These are phyloP conservation scores for Netelia virgata DNA, from an alignment of 2,888 invertebrate species.

Conservation along the genomic window DNA sequence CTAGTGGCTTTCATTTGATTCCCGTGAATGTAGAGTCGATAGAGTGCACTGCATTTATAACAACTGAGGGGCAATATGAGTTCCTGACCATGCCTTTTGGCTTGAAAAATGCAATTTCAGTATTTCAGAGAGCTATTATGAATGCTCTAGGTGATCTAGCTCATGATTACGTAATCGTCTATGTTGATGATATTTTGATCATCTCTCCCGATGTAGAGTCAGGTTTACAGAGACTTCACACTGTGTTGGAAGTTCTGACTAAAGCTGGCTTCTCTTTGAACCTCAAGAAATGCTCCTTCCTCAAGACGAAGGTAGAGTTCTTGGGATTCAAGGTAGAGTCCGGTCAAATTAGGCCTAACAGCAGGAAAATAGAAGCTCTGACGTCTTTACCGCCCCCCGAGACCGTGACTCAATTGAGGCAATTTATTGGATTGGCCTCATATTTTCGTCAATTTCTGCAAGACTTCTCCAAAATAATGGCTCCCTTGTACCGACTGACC, in stretches of 20 bases:
- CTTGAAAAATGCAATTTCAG: slow-evolving; percentile 71
- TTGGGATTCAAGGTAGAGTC: slow-evolving; percentile 48
- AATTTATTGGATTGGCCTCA: slow-evolving; percentile 70
- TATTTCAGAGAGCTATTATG: slow-evolving; percentile 69
- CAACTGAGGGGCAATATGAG: slow-evolving; percentile 80
- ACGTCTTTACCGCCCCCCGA: slow-evolving; percentile 45
- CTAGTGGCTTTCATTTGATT: slow-evolving; percentile 79
- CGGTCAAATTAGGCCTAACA: slow-evolving; percentile 55
- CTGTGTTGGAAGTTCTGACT: slow-evolving; percentile 59
- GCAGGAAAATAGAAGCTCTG: slow-evolving; percentile 54
- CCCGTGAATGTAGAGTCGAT: slow-evolving; percentile 74
- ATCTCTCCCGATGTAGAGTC: slow-evolving; percentile 53
- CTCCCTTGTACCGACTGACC: slow-evolving; percentile 64
- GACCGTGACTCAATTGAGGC: slow-evolving; percentile 67
- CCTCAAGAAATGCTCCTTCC: slow-evolving; percentile 66
- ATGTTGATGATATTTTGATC: slow-evolving; percentile 69
- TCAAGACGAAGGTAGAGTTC: slow-evolving; percentile 61
- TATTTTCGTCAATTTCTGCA: slow-evolving; percentile 71
- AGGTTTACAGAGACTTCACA: slow-evolving; percentile 60
- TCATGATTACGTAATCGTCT: slow-evolving; percentile 47
- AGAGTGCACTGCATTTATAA: slow-evolving; percentile 80
- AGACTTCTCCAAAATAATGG: slow-evolving; percentile 53
- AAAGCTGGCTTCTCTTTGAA: slow-evolving; percentile 66
- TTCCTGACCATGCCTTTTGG: slow-evolving; percentile 75
- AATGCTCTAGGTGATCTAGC: slow-evolving; percentile 64